Evolutionary conservation across 2,113 vertebrate species (phyloP), one percentile per base, ranked within the genome.

Genomic region (Chauna torquata): DNA sequence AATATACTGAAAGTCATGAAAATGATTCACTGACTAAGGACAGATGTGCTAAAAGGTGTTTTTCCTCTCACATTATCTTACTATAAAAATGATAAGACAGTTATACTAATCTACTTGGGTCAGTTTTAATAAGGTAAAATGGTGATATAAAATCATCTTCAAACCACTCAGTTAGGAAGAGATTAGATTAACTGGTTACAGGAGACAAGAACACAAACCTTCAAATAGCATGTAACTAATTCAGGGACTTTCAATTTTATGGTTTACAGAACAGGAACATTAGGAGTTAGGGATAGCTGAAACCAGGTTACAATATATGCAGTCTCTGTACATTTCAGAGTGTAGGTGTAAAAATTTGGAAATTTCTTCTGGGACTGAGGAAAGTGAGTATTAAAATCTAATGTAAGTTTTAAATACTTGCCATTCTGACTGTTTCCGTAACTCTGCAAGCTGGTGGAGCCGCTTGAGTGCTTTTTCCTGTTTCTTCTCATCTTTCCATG

Each of bases 401-500:
- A n/a, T 44, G 55, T 4, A 23, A 42, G 55, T 92, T 74, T 77
- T 80, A 86, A 70, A 84, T 65, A 92, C 99, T 98, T 97, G 99
- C 99, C 99, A 98, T 97, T 99, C 98, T 66, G 98, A 97, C 85
- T 99, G 99, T 94, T 99, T 99, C 88, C 99, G 98, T 94, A 99
- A 95, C 90, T 99, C 99, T 86, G 99, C 99, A 23, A 99, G 98
- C 96, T 99, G 99, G 93, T 99, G 99, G 62, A 99, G 99, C 23
- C 99, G 98, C 91, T 99, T 99, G 93, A 99, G 98, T 86, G 99
- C 99, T 97, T 99, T 99, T 97, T 99, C 99, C 97, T 99, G 99
- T 95, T 99, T 99, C 97, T 99, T 99, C 89, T 99, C 99, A 98
- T 99, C 99, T 98, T 99, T 99, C 99, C 99, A 99, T 50, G 99